Conservation (phyloP, 2,797 vertebrate genomes). For the Ptychadena robeensis region DNA sequence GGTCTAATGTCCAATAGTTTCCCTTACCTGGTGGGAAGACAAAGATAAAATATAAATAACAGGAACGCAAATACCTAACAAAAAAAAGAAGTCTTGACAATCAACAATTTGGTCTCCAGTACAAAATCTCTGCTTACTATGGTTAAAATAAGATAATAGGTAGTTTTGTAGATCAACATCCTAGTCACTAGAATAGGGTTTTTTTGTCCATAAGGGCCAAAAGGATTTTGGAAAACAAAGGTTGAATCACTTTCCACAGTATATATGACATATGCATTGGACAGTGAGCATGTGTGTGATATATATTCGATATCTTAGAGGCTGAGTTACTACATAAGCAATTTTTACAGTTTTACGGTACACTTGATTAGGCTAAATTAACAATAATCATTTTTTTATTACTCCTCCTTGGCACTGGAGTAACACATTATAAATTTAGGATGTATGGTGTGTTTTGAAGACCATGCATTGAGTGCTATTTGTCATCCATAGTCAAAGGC, state of each 20-base stretch:
- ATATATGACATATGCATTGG: no score
- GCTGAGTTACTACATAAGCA: no score
- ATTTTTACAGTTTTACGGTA: no score
- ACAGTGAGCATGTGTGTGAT: not conserved
- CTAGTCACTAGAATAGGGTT: not conserved
- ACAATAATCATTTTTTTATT: no score
- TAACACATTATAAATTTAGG: no score
- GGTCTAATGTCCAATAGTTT: slow-evolving; percentile 98
- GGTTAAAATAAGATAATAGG: not conserved
- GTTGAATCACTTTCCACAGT: no score
- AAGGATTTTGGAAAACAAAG: not conserved
- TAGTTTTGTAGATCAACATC: not conserved
- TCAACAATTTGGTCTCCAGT: not conserved
- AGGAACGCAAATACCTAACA: not conserved
- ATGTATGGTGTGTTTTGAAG: no score
- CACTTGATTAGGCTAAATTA: no score
- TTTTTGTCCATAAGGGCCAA: no score
- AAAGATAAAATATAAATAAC: not conserved
- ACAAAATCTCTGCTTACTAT: no score
- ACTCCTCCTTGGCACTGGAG: no score
- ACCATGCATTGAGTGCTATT: no score
- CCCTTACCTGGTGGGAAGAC: slow-evolving; percentile 85
- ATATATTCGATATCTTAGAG: not conserved
- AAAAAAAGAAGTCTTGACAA: not conserved
- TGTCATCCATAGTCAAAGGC: not conserved